Evolutionary conservation across 1,140 invertebrate genomes (phyloP), one percentile per base, ranked within the genome.

Genomic region (Oreohelix idahoensis): DNA sequence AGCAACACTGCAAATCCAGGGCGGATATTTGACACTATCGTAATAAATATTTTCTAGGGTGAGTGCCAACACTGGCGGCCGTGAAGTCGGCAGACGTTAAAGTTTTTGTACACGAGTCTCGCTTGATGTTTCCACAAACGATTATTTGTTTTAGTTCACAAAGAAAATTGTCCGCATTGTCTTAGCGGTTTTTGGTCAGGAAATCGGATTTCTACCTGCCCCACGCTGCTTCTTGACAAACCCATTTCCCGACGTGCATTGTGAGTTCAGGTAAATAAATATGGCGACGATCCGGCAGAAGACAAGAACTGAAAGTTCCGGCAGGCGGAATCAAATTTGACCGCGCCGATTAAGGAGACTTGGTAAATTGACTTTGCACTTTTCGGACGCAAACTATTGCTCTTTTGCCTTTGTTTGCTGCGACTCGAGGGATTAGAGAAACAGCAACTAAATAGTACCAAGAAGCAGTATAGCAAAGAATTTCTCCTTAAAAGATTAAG

Each of bases 111-210:
- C 51, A 58, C 51, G 51, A 58, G 23, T 66, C 69, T 29, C 39
- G 89, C 89, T 87, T 89, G 87, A 35, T 29, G 1, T 77, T 45
- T 77, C 42, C 15, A 10, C 36, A 49, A 53, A 29, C 17, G 26
- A 77, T 35, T 79, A 35, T 79, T 58, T 79, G 63, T 39, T 69
- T 66, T n/a, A 11, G 17, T 49, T 29, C 1, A 69, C 77, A 79
- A 66, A 66, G 77, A 79, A 79, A 79, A 39, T 66, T 38, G 20
- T 53, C 39, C 26, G 77, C 77, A 66, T 79, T 66, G 77, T 79
- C 63, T 79, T 66, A 63, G 20, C 77, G 77, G 77, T 42, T 79
- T 79, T 26, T 32, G 77, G 51, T 26, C 32, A 79, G 77, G 77
- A 79, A 79, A 79, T 79, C 77, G 38, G 77, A 79, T 79, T 79